Evolutionary conservation across 64 coral and sea anemone species (phyloP), one percentile per base, ranked within the genome.

Genomic region (Stichodactyla mertensii): DNA sequence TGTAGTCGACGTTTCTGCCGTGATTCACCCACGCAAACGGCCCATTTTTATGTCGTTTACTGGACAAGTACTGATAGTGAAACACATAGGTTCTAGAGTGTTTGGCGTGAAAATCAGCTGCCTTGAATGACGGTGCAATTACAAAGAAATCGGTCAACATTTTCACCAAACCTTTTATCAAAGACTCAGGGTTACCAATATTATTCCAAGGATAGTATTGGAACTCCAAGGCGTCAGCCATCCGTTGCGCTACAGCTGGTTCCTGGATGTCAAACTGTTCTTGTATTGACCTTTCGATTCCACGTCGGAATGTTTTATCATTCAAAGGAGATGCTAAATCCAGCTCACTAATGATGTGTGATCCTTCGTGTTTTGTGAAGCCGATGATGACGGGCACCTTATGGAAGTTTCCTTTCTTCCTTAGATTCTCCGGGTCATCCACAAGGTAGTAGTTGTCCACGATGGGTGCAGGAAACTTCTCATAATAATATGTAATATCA

Each of bases 351-450:
- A 10, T 31, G 26, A 57, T 93, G 8, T 97, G 86, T 2, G 71
- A 52, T 4, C 91, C 94, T 58, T 97, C 94, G 24, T 97, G 27
- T 52, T 89, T 97, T 20, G 91, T 97, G 36, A 97, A 97, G 10
- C 94, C 94, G 10, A 86, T 59, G 64, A 97, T 93, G 26, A 97
- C 54, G 4, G 94, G 81, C 64, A 97, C 85, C 9, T n/a, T 79
- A 16, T 87, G 26, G 20, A 88, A 66, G 6, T 85, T 69, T 4
- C 88, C 85, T 4, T 87, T 80, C 80, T 84, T 78, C 26, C 88
- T 86, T 10, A 97, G 86, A 86, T 90, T 93, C 52, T 84, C 84
- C 13, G 94, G 94, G 10, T 91, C 85, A 61, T 97, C 94, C 4
- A 52, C 55, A n/a, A 97, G 59, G 58, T 87, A 97, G 20, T 85